These are phyloP conservation scores for Drosophila hamatofila DNA, from an alignment of 2,888 invertebrate genomes.

Conservation along the genomic window DNA sequence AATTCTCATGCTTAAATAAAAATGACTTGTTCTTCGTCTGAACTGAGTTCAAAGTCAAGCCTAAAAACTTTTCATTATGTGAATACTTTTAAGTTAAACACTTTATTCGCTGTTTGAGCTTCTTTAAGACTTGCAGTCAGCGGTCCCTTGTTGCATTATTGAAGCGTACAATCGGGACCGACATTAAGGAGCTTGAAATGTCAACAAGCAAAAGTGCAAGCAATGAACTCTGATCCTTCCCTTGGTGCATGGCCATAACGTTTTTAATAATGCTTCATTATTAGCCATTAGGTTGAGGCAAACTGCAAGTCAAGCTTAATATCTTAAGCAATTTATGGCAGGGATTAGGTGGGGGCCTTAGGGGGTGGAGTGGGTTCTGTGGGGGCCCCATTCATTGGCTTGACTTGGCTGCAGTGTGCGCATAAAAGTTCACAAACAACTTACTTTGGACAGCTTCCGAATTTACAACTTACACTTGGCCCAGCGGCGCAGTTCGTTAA, in stretches of 20 bases:
- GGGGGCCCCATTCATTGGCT: neutral
- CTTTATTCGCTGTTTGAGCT: neutral
- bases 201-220: slow-evolving; percentile 28
- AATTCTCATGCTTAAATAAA: no score
- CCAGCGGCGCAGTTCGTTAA: slow-evolving; percentile 1
- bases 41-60: neutral
- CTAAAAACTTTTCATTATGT: neutral
- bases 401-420: slow-evolving; percentile 9
- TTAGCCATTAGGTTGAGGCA: slow-evolving; percentile 58
- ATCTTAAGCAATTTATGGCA: slow-evolving; percentile 40
- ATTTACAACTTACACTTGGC: slow-evolving; percentile 31
- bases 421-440: slow-evolving; percentile 43
- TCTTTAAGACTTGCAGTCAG: neutral
- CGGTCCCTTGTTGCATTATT: slow-evolving; percentile 9
- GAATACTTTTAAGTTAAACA: neutral
- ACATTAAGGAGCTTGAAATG: slow-evolving; percentile 40
- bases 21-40: no score
- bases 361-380: no score
- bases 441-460: slow-evolving; percentile 37
- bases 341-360: slow-evolving; percentile 8
- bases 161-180: slow-evolving; percentile 14
- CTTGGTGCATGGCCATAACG: slow-evolving; percentile 9
- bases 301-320: slow-evolving; percentile 57
- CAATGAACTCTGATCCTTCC: slow-evolving; percentile 3
- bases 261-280: slow-evolving; percentile 68